Percentiles rank a stretch among this genome's conserved stretches.
Conservation (phyloP, 2,797 vertebrate genomes). For the Gallinago solitaria region DNA sequence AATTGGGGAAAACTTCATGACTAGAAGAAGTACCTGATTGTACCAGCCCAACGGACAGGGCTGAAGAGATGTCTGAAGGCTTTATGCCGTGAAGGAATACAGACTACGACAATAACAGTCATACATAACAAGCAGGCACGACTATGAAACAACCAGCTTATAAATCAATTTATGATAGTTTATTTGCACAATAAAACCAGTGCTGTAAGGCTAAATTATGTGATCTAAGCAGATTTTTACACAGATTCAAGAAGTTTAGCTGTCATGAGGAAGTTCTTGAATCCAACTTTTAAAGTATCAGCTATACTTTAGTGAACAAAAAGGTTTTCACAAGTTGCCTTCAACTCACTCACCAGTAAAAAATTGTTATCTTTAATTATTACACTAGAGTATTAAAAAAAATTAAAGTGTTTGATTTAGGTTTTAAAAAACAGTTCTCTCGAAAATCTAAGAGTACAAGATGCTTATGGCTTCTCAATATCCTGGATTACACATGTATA, state of each 20-base stretch:
- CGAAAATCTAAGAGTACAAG: not conserved
- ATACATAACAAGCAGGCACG: rapidly evolving
- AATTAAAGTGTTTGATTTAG: not conserved
- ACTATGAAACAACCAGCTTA: not conserved
- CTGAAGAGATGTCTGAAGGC: not conserved
- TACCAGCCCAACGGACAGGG: not conserved
- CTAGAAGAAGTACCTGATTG: not conserved
- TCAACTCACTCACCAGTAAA: not conserved
- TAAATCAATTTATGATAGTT: not conserved
- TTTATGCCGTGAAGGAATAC: not conserved
- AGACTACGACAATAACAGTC: rapidly evolving
- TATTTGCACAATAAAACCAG: not conserved
- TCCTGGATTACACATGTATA: rapidly evolving
- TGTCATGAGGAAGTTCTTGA: not conserved
- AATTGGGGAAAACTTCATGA: not conserved
- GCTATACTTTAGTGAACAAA: not conserved
- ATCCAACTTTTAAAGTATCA: not conserved
- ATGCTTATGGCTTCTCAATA: not conserved
- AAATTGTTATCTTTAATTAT: not conserved
- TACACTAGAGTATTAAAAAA: not conserved
- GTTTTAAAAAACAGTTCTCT: not conserved
- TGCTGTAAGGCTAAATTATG: not conserved
- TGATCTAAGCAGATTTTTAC: not conserved
- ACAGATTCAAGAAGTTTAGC: not conserved
- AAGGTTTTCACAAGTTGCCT: not conserved